Evolutionary conservation across 1,140 invertebrate species (phyloP), one percentile per base, ranked within the genome.

Genomic region (Drosophila carrolli): DNA sequence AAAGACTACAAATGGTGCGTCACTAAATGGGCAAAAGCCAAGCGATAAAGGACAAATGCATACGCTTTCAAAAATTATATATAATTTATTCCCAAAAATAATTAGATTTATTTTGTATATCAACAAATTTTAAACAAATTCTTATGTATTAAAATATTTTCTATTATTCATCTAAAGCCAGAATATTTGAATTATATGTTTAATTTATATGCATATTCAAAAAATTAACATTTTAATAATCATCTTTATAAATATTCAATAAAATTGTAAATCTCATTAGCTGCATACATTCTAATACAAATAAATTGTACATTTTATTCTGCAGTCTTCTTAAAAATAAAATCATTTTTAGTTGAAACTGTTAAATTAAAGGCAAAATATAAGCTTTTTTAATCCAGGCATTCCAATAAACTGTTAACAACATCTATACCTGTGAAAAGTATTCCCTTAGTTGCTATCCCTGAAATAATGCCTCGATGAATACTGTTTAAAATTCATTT

Each of bases 401-500:
- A 10, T 38, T 11, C 9, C 0, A 11, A 40, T 40, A 40, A 40
- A 40, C 11, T 40, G 5, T n/a, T 3, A 5, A 40, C 38, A 40
- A n/a, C 14, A 29, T 29, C 11, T 13, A 14, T 13, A 32, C 11
- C 43, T 10, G 13, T 5, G 5, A 8, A 29, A 38, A 38, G 27
- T n/a, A 43, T 35, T 16, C 43, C 19, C 66, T 11, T 40, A 37
- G 50, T 19, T 40, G 61, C 14, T 40, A 50, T 43, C 43, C 41
- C 58, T 58, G 38, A 55, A 66, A 74, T 78, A 82, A 88, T 89
- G 80, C 77, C 57, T 55, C 79, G 70, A 73, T 81, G 84, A 84
- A 81, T 78, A 75, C 73, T 89, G 80, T 78, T 89, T 89, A 89
- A 84, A 89, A 89, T 89, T 80, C 80, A 89, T 89, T 89, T 89